Evolutionary conservation across 2,113 vertebrate species (phyloP), one percentile per base, ranked within the genome.

Genomic region (Brachionichthys hirsutus): DNA sequence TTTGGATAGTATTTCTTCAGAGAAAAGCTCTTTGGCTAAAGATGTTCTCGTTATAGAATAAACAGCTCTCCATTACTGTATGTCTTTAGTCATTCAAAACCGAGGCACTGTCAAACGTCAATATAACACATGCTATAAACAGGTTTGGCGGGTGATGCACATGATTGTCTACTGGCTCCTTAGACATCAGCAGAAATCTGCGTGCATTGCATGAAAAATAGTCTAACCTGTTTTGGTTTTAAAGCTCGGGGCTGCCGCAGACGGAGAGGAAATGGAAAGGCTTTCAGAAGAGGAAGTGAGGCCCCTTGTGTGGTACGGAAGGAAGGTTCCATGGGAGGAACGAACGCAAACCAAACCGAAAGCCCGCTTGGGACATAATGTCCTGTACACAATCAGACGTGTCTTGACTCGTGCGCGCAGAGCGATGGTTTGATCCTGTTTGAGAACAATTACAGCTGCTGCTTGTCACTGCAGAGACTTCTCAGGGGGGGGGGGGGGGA

Each of bases 241-340:
- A 22, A 57, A 68, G 63, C 56, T 24, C 44, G 54, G 51, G 64
- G 54, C 45, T 18, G 30, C 58, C 55, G 77, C 67, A 87, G 71
- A 84, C 71, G 68, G 70, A 81, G 54, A 77, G 83, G 85, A 89
- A 87, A 85, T 86, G 81, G 82, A 82, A 84, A 74, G 73, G 79
- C 70, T 77, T 74, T 72, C 14, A 75, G 71, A 81, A 79, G 73
- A 83, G 85, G 87, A 87, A 82, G 74, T 75, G 80, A 76, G 81
- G 81, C 81, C 87, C 78, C 85, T 80, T 35, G 14, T 65, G 64
- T 65, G 56, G 44, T 51, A 77, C 24, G 10, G 78, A 67, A 75
- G 81, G 75, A 82, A 87, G 69, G 72, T 84, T 88, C 68, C 79
- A 78, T 51, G 54, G 42, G 60, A 57, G 79, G 50, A 57, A 52